Conservation (phyloP, 1,140 invertebrate species). For the Trypoxylus dichotomus region DNA sequence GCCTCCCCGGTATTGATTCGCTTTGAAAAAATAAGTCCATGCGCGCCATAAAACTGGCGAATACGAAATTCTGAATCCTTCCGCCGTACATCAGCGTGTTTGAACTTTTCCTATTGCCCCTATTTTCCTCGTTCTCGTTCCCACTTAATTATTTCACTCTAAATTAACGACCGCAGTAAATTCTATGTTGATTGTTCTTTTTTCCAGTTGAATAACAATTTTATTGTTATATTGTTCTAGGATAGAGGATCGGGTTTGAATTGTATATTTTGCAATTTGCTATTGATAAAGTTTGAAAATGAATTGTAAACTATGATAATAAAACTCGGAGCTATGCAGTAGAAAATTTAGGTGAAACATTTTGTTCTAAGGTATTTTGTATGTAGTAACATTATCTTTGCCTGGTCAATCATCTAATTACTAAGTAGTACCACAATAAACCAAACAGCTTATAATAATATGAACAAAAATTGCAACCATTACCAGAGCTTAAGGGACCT, state of each 20-base stretch:
- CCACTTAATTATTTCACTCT: not conserved
- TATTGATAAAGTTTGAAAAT: too few relatives aligned
- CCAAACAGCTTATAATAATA: too few relatives aligned
- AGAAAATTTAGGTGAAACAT: too few relatives aligned
- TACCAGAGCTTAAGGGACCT: too few relatives aligned
- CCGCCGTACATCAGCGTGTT: not conserved
- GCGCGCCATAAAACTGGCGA: not conserved
- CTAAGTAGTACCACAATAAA: too few relatives aligned
- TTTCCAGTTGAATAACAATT: not conserved
- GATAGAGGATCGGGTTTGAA: not conserved
- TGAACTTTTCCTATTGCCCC: not conserved
- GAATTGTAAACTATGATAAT: too few relatives aligned
- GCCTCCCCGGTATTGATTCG: conserved; percentile 4
- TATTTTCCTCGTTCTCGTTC: not conserved
- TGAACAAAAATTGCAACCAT: too few relatives aligned
- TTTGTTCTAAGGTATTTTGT: too few relatives aligned
- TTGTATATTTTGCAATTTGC: too few relatives aligned
- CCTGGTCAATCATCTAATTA: too few relatives aligned
- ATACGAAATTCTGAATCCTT: not conserved
- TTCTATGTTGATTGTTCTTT: not conserved
- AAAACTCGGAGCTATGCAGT: too few relatives aligned
- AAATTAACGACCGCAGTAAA: not conserved
- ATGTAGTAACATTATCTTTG: too few relatives aligned
- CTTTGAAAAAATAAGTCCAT: conserved; percentile 27
- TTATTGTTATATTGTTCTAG: not conserved